These are phyloP conservation scores for Protaetia brevitarsis DNA, from an alignment of 1,140 invertebrate species.

Conservation along the genomic window DNA sequence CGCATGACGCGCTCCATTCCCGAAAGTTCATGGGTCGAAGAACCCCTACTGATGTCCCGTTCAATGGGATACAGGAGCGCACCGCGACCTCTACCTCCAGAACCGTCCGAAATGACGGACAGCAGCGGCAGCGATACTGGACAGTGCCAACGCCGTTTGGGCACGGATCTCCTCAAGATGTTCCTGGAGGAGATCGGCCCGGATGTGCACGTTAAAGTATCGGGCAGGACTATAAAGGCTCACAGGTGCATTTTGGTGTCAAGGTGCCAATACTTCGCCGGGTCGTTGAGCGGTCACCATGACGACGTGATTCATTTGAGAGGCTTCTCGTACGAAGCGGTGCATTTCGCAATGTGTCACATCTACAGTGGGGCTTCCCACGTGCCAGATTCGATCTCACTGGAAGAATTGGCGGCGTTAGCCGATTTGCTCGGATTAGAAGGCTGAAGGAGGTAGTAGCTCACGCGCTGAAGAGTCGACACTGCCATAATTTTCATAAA, in stretches of 20 bases:
- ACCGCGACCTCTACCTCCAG: slow-evolving; percentile 37
- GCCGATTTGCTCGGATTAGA: slow-evolving; percentile 86
- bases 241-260: slow-evolving; percentile 89
- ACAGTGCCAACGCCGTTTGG: slow-evolving; percentile 55
- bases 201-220: slow-evolving; percentile 78
- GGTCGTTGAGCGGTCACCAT: slow-evolving; percentile 79
- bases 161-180: slow-evolving; percentile 83
- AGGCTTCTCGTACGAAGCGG: slow-evolving; percentile 78
- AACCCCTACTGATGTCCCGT: slow-evolving; percentile 58
- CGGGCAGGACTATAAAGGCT: slow-evolving; percentile 73
- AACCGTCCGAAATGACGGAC: slow-evolving; percentile 31
- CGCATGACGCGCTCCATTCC: slow-evolving; percentile 51
- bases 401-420: slow-evolving; percentile 80
- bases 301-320: slow-evolving; percentile 73
- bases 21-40: slow-evolving; percentile 64
- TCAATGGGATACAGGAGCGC: slow-evolving; percentile 52
- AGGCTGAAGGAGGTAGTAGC: slow-evolving; percentile 87
- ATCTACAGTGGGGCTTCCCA: slow-evolving; percentile 87
- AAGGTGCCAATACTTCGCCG: slow-evolving; percentile 87
- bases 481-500: slow-evolving; percentile 88
- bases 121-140: slow-evolving; percentile 22
- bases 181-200: slow-evolving; percentile 79
- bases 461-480: slow-evolving; percentile 79
- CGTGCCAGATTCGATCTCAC: slow-evolving; percentile 77
- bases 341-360: slow-evolving; percentile 86